A percentile compares a stretch with the other conserved stretches of the same genome.
phyloP scores from a whole-genome alignment of 1,140 invertebrate genomes.

The Drosophila grimshawi region DNA sequence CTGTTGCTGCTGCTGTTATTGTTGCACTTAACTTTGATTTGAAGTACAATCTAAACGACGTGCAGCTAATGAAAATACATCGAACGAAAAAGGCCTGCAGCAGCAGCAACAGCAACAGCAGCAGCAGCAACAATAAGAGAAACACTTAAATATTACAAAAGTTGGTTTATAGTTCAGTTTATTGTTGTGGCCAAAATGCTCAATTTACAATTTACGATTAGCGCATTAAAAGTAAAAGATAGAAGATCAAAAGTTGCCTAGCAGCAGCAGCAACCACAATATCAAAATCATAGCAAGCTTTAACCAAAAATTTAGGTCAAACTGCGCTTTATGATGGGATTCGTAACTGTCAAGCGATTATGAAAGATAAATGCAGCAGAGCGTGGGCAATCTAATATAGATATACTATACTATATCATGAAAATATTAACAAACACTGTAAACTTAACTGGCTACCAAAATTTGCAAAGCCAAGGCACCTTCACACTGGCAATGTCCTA shows the following conservation, averaged over 20 bases:
- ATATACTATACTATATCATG: slow-evolving; percentile 19
- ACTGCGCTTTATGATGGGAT: slow-evolving; percentile 55
- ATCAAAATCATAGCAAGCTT: slow-evolving; percentile 61
- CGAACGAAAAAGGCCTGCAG: slow-evolving; percentile 26
- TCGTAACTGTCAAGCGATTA: not conserved
- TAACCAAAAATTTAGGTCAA: slow-evolving; percentile 67
- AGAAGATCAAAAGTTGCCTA: slow-evolving; percentile 55
- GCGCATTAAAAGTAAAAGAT: slow-evolving; percentile 76
- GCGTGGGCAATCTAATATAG: not conserved
- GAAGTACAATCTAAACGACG: slow-evolving; percentile 58
- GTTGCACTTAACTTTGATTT: slow-evolving; percentile 78
- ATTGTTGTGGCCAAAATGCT: slow-evolving; percentile 42
- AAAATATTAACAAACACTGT: slow-evolving; percentile 66
- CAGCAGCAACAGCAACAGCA: slow-evolving; percentile 7
- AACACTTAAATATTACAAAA: slow-evolving; percentile 79
- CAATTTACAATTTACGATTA: slow-evolving; percentile 72
- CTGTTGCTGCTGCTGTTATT: slow-evolving; percentile 32
- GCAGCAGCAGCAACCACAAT: slow-evolving; percentile 59
- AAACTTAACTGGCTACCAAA: slow-evolving; percentile 42
- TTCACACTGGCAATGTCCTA: slow-evolving; percentile 10
- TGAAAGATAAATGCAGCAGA: not conserved
- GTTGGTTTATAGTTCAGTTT: slow-evolving; percentile 30
- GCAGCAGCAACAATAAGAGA: slow-evolving; percentile 7
- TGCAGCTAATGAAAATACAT: slow-evolving; percentile 40
- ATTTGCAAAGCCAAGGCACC: slow-evolving; percentile 55